Base-by-base conservation (phyloP, 2,113 vertebrate species). In the Esox niger region DNA sequence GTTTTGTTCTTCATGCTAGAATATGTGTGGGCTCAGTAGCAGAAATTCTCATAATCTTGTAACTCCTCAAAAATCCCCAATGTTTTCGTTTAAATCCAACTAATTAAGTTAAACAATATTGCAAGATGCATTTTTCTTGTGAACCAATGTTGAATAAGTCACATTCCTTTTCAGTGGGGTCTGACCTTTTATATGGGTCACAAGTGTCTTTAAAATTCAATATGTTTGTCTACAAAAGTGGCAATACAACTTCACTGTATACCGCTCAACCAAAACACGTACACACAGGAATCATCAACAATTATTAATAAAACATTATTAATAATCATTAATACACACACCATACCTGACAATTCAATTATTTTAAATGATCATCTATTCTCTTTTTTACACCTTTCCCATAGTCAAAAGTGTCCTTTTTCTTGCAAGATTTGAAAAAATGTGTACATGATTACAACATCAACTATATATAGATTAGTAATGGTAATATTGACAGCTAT, bases 241-340 rank as follows among this genome's bases (percentile, higher is more conserved):
- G 35, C 79, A 79, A 83, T 80, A 83, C 74, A 81, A 80, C 73
- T 73, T 79, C 84, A 88, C 78, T 73, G 38, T 66, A 69, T 73
- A 86, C 78, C 47, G 74, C 78, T 87, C 61, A 26, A 81, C 86
- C 61, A 26, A 81, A 85, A 84, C 62, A 66, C 47, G 15, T 83
- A 87, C 82, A 79, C 31, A 87, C 80, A 82, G 69, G 76, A 77
- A 82, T 68, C 65, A 79, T 86, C 71, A 88, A 90, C 75, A 81
- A 85, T 88, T 84, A 87, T 87, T 78, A 88, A 89, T 78, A 82
- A 82, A 31, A 46, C 43, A 65, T 79, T 78, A 88, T 89, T 88
- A 87, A 88, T 87, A 87, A 88, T 79, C 71, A 74, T 88, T 84
- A 82, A 87, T 33, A 75, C 73, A 80, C 84, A 85, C 77, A 86